Base-by-base conservation (phyloP, 2,113 vertebrate genomes). In the Prunella fulvescens region DNA sequence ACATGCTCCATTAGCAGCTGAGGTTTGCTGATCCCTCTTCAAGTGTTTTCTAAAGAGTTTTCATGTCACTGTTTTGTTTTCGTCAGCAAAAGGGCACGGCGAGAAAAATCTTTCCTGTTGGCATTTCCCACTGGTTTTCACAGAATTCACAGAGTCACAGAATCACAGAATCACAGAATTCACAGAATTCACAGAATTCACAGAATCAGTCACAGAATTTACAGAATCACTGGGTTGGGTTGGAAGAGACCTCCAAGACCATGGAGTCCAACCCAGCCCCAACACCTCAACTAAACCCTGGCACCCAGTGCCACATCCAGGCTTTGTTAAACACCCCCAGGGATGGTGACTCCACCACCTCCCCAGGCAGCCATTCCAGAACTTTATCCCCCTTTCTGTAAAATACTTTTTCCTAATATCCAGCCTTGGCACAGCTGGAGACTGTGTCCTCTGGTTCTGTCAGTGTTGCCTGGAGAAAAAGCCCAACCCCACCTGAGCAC, bases 341-440 rank as follows among this genome's bases (percentile, higher is more conserved):
- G 57, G 23, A 18, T 37, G 23, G 57, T 25, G 57, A 37, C 23
- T 60, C n/a, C 57, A 25, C n/a, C n/a, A 37, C 11, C 23, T 58
- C n/a, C n/a, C 23, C 0, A 0, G n/a, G 15, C 23, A 37, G n/a
- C 3, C 15, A 58, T 17, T 58, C 57, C n/a, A 37, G 23, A 3
- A 4, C 10, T 60, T 60, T 37, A 12, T 60, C 57, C 37, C 0
- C 3, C 57, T 37, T 37, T 58, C 10, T 37, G 23, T 25, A 25
- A 58, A 58, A 37, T 0, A 8, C n/a, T 17, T 37, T 15, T 17
- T 17, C n/a, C n/a, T 37, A 5, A 58, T 17, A 58, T 25, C 57
- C n/a, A 17, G 4, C n/a, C 11, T 37, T 58, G 57, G 20, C 4
- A 4, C 56, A 57, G 56, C 22, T 57, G 23, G 1, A 58, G n/a